A percentile compares a stretch with the other conserved stretches of the same genome.
Evolutionary conservation across 2,888 invertebrate species (phyloP).

Genomic region (Colostygia pectinataria): DNA sequence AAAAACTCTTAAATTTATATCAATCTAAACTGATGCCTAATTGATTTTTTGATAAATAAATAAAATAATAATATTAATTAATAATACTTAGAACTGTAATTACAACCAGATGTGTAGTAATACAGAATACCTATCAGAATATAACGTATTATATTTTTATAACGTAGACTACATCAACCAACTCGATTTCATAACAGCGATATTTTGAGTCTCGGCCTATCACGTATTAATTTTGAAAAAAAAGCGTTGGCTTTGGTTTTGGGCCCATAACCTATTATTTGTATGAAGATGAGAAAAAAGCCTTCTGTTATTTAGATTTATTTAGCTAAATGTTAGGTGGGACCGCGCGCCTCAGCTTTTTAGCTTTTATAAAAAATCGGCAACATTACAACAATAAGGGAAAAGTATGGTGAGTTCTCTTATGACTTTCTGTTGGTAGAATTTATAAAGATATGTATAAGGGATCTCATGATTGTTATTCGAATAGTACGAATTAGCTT

Average conservation of each 20-base stretch:
- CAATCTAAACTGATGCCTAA: slow-evolving; percentile 2
- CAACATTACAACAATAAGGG: slow-evolving; percentile 27
- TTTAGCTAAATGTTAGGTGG: slow-evolving; percentile 45
- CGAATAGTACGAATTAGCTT: slow-evolving; percentile 29
- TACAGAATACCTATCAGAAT: slow-evolving; percentile 12
- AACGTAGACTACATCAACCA: slow-evolving; percentile 13
- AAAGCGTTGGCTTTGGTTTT: not conserved
- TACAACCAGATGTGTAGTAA: slow-evolving; percentile 1
- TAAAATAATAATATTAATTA: not conserved
- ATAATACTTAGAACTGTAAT: slow-evolving; percentile 1
- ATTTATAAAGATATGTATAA: slow-evolving; percentile 7
- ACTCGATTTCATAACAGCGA: not conserved
- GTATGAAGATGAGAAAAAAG: too few relatives aligned
- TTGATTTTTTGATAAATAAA: not conserved
- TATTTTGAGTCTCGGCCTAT: slow-evolving; percentile 5
- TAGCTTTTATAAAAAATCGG: slow-evolving; percentile 38
- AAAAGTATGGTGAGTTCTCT: slow-evolving; percentile 27
- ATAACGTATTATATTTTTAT: slow-evolving; percentile 18
- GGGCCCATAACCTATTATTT: not conserved
- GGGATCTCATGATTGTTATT: slow-evolving; percentile 27
- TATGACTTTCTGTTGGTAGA: slow-evolving; percentile 34
- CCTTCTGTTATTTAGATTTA: too few relatives aligned
- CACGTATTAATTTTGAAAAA: not conserved
- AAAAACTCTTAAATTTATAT: too few relatives aligned
- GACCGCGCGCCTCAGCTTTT: slow-evolving; percentile 60